These are phyloP conservation scores for Chironomus striatipennis DNA, from an alignment of 1,140 invertebrate species.

Conservation along the genomic window DNA sequence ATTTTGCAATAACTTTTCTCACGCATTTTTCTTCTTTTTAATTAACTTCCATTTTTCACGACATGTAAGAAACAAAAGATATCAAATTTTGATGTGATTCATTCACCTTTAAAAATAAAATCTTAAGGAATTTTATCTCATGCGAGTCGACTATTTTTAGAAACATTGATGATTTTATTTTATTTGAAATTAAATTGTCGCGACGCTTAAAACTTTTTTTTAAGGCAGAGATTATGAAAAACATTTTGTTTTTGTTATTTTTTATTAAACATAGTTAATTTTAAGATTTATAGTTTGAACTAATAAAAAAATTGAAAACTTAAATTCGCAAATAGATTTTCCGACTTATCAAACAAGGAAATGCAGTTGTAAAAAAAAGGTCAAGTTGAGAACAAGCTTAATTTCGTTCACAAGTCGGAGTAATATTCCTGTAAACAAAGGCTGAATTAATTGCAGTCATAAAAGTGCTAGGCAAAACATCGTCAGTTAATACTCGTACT, in stretches of 20 bases:
- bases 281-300: no score
- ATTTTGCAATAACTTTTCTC: neutral
- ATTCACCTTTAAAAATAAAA: neutral
- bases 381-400: neutral
- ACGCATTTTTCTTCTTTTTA: neutral
- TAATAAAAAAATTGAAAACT: no score
- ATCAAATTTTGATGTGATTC: constrained; percentile 14
- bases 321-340: no score
- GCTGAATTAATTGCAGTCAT: no score
- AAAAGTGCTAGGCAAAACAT: no score
- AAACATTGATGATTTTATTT: neutral
- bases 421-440: neutral
- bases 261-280: no score
- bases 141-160: neutral
- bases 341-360: neutral
- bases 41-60: neutral
- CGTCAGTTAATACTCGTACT: no score
- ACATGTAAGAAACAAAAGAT: constrained; percentile 12
- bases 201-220: neutral
- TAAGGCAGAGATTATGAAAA: neutral
- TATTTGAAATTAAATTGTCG: constrained; percentile 15
- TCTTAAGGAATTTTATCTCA: neutral
- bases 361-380: neutral
- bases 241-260: neutral
- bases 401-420: neutral